Base-by-base conservation (phyloP, 2,113 vertebrate genomes). In the Nothocercus julius region DNA sequence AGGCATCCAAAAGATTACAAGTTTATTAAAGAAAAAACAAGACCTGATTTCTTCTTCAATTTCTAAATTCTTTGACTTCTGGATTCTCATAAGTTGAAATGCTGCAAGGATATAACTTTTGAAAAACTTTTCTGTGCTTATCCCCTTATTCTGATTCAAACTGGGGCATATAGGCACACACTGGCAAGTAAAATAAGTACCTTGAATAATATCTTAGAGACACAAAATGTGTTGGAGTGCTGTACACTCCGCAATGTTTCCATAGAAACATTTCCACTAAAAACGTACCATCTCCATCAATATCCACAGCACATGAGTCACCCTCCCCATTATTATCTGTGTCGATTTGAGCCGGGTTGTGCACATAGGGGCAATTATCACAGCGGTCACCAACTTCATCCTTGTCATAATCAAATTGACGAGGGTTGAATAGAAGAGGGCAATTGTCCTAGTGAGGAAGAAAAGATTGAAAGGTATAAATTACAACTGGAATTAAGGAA, bases 371-470 rank as follows among this genome's bases (percentile, higher is more conserved):
- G 34, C 99, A 99, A 91, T 99, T 99, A 89, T 99, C 99, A 78
- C 99, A 99, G 47, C 99, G 98, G 94, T 99, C 99, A 12, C 99
- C 99, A 16, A 99, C 99, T 92, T 99, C 99, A 32, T 99, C 99
- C 79, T 99, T 99, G 97, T 99, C 99, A 24, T 99, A 99, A 96
- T 99, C 99, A 90, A 97, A 98, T 91, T 99, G 99, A 20, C 98
- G 98, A 54, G 99, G 99, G 95, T 99, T 99, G 97, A 98, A 99
- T 64, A 99, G 98, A 28, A 99, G 98, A 64, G 98, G 97, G 68
- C 99, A 99, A 94, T 99, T 99, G 97, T 99, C 99, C 99, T 99
- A 82, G 51, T 40, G 82, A 69, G 42, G 62, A 85, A 62, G 62
- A 74, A 73, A 83, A 42, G 7, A 64, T 51, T 91, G 66, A 18